Base-by-base conservation (phyloP, 92 coral and sea anemone species). In the Chrysogorgia sp. region DNA sequence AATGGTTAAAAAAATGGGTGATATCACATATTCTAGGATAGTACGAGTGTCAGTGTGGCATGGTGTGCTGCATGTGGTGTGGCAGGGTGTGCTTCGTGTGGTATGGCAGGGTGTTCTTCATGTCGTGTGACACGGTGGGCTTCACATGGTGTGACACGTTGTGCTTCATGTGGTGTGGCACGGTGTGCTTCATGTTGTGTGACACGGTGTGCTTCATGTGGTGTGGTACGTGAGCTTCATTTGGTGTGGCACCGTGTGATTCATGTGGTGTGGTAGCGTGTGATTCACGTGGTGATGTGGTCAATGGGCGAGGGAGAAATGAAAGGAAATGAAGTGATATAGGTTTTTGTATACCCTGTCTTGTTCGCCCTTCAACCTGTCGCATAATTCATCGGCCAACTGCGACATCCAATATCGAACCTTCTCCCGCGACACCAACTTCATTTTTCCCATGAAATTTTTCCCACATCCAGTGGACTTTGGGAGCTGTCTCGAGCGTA, bases 381-480 rank as follows among this genome's bases (percentile, higher is more conserved):
- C 98, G 26, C 88, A 78, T 28, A 93, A 78, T 81, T 93, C 98
- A 21, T 85, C 85, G 20, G 96, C 96, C 62, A 93, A 59, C 77
- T 93, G 98, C 1, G 33, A 78, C 2, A 93, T 32, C 98, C 98
- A 91, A 55, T 89, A 76, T 29, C 85, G 58, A 15, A 93, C 98
- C 91, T 89, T 90, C 55, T 87, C 88, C 10, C 40, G 83, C 21
- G 94, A 89, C 25, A 90, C 83, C 48, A 93, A 89, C 74, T 89
- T 89, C 30, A 90, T 81, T 85, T 89, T 91, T 12, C 98, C 98
- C 4, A 92, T 87, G 64, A 93, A 93, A 75, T 91, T 93, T 65
- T 93, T 93, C 58, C 97, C 85, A 62, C 98, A 93, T 22, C 94
- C 94, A 24, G 78, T 82, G 20, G 98, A 93, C 81, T 93, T 93